Conservation (phyloP, 2,797 vertebrate species). For the Todus mexicanus region DNA sequence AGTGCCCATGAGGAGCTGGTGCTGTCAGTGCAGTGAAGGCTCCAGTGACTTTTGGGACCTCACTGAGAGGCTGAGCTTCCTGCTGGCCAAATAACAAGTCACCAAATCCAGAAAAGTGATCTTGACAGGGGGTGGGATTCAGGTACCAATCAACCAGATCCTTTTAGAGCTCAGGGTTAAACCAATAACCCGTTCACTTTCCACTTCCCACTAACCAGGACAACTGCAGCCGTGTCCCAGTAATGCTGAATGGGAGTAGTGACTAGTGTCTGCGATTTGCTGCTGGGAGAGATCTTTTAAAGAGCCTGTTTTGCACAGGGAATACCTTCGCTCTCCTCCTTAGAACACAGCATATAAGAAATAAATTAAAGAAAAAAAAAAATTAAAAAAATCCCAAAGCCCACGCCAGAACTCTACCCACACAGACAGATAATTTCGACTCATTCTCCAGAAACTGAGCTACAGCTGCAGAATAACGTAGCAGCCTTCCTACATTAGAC, state of each 20-base stretch:
- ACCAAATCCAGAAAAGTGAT: background rate
- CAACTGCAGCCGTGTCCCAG: background rate
- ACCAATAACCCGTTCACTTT: background rate
- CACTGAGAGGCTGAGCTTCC: background rate
- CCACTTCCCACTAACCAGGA: background rate
- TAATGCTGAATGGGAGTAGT: background rate
- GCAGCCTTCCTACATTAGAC: background rate
- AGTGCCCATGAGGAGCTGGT: background rate
- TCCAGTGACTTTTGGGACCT: background rate
- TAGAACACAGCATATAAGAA: background rate
- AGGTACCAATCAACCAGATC: fast-evolving
- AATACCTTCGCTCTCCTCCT: background rate
- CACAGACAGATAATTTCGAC: background rate
- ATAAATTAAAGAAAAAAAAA: background rate
- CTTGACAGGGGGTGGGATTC: background rate
- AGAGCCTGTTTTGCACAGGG: background rate
- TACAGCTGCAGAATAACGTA: background rate
- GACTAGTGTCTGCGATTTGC: background rate
- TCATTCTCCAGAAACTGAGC: background rate
- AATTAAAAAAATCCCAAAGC: background rate
- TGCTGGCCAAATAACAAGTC: background rate
- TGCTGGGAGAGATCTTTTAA: background rate
- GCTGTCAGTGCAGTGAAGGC: background rate
- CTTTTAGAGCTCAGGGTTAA: background rate
- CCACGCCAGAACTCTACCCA: background rate